Base-by-base conservation (phyloP, 2,797 vertebrate species). In the Pseudomugil gertrudae region DNA sequence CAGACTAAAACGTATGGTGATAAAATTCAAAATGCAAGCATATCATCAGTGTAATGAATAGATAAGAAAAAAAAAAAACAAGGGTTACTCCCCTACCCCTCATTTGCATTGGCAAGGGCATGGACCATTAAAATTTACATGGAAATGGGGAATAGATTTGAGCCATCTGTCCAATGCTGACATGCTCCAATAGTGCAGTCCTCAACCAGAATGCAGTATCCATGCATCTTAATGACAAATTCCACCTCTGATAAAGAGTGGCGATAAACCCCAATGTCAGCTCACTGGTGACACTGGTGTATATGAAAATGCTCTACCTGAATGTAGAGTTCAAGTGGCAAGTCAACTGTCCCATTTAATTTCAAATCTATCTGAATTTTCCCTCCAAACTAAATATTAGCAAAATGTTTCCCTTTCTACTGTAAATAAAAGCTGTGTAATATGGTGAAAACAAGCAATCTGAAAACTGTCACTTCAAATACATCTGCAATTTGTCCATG, bases 161-260 rank as follows among this genome's bases (percentile, higher is more conserved):
- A 94, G 93, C 95, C 97, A 97, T 96, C 96, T 97, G 96, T 94
- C 94, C 89, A 87, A 43, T 79, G 81, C 86, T 90, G 93, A 94
- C 94, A 92, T 87, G 87, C 89, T 91, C 93, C 83, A 94, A 93
- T 88, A 90, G 79, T 74, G 87, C 89, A 73, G 93, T 86, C 82
- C 91, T 90, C 83, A 85, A 89, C 87, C 87, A 89, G 90, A 91
- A 81, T 82, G 85, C 90, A 86, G 93, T 80, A 92, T 93, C 94
- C 90, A 94, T 86, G 93, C 80, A 93, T 94, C 90, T 92, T 95
- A 95, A 95, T 89, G 93, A 92, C 85, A 87, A 84, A 91, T 90
- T 93, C 86, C 75, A 87, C 90, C 87, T 90, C 83, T 64, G 38
- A 84, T 83, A 88, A 94, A 94, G 90, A 6, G 90, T 79, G 87